Evolutionary conservation across 2,888 invertebrate genomes (phyloP), one percentile per base, ranked within the genome.

Genomic region (Micropterix aruncella): DNA sequence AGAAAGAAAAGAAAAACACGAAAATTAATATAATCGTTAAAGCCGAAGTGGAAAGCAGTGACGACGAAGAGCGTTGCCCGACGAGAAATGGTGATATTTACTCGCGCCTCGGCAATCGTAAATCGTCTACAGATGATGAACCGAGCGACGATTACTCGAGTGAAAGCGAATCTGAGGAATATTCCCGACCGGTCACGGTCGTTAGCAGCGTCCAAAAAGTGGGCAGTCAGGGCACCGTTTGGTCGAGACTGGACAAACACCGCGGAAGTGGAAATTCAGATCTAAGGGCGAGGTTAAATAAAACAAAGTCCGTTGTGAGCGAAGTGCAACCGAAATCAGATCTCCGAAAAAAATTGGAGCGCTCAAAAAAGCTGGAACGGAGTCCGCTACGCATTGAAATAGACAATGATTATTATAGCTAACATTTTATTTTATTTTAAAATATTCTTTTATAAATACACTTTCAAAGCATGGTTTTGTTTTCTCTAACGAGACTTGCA

Each of bases 161-260:
- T 18, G 19, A 46, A 15, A 40, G 19, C 3, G 27, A 7, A 17
- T n/a, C n/a, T n/a, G n/a, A n/a, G n/a, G 60, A 60, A 7, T 58
- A 59, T 18, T 5, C 27, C 27, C 27, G 27, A 7, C 57, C 57
- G 49, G 61, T 61, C 18, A 62, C 73, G 54, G 63, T 73, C 14
- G 69, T 70, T 57, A 76, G 76, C 53, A 67, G 70, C 53, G 74
- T 76, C 40, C 66, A 71, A 54, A 68, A 62, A 58, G 60, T 69
- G 9, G 47, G 52, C 46, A 61, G 61, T 38, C 63, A 58, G 43
- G 60, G 60, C 42, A 73, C 65, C 55, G 75, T 77, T 3, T 77
- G 77, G 77, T 67, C 75, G 3, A 66, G 76, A 58, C 56, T 77
- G 50, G 74, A 75, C 50, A 56, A 48, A 43, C 54, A 52, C 48